These are phyloP conservation scores for Calameuta filiformis DNA, from an alignment of 2,888 invertebrate genomes.

Conservation along the genomic window DNA sequence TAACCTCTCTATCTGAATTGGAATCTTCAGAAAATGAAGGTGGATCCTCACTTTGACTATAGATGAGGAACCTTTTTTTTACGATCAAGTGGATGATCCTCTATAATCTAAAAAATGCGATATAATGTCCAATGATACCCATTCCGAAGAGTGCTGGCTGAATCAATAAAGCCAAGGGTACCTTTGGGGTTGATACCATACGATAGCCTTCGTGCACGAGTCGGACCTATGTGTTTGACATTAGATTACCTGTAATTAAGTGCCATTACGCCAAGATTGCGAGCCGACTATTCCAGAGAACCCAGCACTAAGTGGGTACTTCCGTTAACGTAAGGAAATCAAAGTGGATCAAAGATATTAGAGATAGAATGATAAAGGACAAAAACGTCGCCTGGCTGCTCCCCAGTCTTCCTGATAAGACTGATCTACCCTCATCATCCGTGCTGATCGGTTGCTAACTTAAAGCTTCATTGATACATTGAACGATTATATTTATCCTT, in stretches of 20 bases:
- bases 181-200: neutral
- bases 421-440: neutral
- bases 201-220: neutral
- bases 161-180: constrained; percentile 41
- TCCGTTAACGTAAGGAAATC: neutral
- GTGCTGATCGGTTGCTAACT: neutral
- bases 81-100: neutral
- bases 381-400: neutral
- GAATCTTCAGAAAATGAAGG: neutral
- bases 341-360: neutral
- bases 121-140: constrained; percentile 37
- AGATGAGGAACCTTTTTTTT: neutral
- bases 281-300: neutral
- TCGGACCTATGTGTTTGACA: constrained; percentile 7
- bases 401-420: neutral
- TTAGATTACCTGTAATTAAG: constrained; percentile 21
- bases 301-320: neutral
- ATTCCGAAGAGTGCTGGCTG: constrained; percentile 25
- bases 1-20: neutral
- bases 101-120: constrained; percentile 24
- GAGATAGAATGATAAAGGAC: neutral
- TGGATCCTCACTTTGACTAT: neutral
- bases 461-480: neutral
- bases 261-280: constrained; percentile 14
- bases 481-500: neutral